phyloP scores from a whole-genome alignment of 2,797 vertebrate genomes.

The Melanotaenia maccullochi region DNA sequence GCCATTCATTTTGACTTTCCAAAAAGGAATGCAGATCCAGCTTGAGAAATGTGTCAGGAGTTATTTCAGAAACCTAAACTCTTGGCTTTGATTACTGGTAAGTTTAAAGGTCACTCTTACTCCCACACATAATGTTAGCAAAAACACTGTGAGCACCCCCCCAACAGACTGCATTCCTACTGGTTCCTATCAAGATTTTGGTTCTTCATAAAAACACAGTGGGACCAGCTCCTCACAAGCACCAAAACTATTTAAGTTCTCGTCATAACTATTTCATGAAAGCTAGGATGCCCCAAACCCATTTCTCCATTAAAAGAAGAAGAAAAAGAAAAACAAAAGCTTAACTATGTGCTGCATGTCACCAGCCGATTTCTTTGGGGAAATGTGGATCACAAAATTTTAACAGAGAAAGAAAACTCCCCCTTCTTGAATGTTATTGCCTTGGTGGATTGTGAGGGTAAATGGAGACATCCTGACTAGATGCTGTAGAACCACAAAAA shows the following conservation, averaged over 20 bases:
- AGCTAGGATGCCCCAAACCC: neutral
- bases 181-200: slow-evolving; percentile 61
- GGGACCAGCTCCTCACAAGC: slow-evolving; percentile 3
- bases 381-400: slow-evolving; percentile 19
- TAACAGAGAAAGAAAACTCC: slow-evolving; percentile 40
- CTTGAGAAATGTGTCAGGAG: slow-evolving; percentile 40
- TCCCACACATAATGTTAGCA: slow-evolving; percentile 50
- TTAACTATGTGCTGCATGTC: neutral
- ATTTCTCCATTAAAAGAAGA: neutral
- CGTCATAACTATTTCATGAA: slow-evolving; percentile 6
- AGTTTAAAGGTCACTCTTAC: slow-evolving; percentile 64
- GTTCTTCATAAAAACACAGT: slow-evolving; percentile 52
- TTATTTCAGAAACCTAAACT: slow-evolving; percentile 59
- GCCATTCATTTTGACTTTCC: slow-evolving; percentile 19
- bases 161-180: slow-evolving; percentile 76
- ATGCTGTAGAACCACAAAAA: slow-evolving; percentile 54
- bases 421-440: slow-evolving; percentile 41
- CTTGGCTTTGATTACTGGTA: slow-evolving; percentile 53
- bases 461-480: slow-evolving; percentile 39
- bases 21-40: slow-evolving; percentile 57
- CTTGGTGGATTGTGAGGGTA: slow-evolving; percentile 43
- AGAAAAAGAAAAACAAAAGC: neutral
- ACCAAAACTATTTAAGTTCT: neutral
- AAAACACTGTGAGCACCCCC: slow-evolving; percentile 23
- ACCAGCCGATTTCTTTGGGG: neutral